Base-by-base conservation (phyloP, 1,140 invertebrate species). In the Monomorium pharaonis region DNA sequence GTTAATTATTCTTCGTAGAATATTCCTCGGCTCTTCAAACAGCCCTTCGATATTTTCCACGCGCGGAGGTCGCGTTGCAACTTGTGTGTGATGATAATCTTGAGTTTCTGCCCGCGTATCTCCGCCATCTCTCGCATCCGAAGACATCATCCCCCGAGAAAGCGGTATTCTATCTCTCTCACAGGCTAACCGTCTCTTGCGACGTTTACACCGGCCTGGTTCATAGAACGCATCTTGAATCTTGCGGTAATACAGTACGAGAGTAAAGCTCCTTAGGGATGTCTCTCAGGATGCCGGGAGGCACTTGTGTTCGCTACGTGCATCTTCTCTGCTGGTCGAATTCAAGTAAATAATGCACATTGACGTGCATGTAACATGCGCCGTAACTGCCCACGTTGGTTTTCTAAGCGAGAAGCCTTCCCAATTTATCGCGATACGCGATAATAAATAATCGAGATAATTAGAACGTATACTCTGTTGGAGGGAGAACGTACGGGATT, bases 261-360 rank as follows among this genome's bases (percentile, higher is more conserved):
- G 78, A 74, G 78, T 75, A 86, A 81, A 87, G 84, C 69, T 75
- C 86, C 86, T 54, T 44, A 65, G 86, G 84, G 86, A 88, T 49
- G 60, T 83, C 49, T 56, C 69, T 60, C 37, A 83, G 67, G 67
- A 83, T 74, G 42, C 80, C 58, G 44, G 49, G 60, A 75, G 51
- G 67, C 78, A 84, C 69, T 63, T 76, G 83, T 56, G 72, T 75
- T 86, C 77, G 67, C 56, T 63, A 54, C n/a, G 67, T 56, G 62
- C 54, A 81, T 76, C 77, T 47, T 56, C n/a, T 10, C 27, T 56
- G 33, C 7, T 27, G 58, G 30, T 44, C 77, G 76, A 83, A 72
- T 56, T 62, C 21, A 18, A 54, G n/a, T 75, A 86, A 88, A 88
- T 88, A 86, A 86, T 84, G 51, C n/a, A 84, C 63, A 86, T 70